Base-by-base conservation (phyloP, 2,888 invertebrate genomes). In the Candidula unifasciata region DNA sequence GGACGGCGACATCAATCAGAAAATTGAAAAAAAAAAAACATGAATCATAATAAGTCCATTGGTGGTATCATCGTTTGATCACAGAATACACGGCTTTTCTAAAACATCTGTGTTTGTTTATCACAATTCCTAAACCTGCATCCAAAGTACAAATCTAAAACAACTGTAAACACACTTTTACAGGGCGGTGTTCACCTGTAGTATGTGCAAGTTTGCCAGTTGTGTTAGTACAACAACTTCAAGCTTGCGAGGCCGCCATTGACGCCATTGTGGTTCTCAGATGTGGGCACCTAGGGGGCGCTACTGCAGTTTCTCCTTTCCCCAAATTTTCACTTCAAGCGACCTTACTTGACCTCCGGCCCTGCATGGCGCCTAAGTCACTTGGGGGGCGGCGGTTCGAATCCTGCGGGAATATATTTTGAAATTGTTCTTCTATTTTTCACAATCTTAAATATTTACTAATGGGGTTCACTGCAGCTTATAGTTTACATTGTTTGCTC, bases 251-350 rank as follows among this genome's bases (percentile, higher is more conserved):
- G 35, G 71, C 80, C 82, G 80, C 83, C 83, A 85, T 86, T 84
- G 82, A 82, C 86, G 85, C 78, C 83, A 76, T 74, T 83, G 57
- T 79, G 57, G 80, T 82, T 79, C 82, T 73, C 68, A 54, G 77
- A 30, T 77, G 10, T 60, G 80, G 84, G 79, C 79, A 77, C 74
- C 80, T 78, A 83, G 83, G 79, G 83, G 83, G 83, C 83, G 83
- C 87, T 85, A 85, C 87, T 87, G 87, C 85, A 89, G 89, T 90
- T 44, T 44, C 44, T 44, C 44, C 44, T 44, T 44, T 44, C 13
- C 44, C 44, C 44, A 18, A 60, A 60, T 18, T 24, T 60, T 21
- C n/a, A 60, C 21, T 60, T n/a, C 60, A 60, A n/a, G 60, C 60
- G n/a, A n/a, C 60, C 60, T n/a, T 60, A 60, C 24, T n/a, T n/a